Evolutionary conservation across 2,797 vertebrate genomes (phyloP), one percentile per base, ranked within the genome.

Genomic region (Bryconaethiops microstoma): DNA sequence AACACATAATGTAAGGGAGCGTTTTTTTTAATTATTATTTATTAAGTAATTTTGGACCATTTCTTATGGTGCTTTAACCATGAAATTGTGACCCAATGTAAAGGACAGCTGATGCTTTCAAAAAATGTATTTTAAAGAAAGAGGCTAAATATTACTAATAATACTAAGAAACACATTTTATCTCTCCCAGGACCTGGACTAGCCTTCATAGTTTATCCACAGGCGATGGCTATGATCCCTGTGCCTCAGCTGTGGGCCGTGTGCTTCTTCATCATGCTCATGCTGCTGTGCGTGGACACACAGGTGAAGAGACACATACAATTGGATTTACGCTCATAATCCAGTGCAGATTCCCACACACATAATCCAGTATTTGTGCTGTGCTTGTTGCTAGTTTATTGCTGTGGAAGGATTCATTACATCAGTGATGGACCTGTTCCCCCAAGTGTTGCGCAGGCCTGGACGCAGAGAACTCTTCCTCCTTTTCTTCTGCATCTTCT

Each of bases 151-250:
- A 29, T 29, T 29, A 29, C 29, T 29, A 29, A 29, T 29, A 29
- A 29, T 29, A 3, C 29, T 29, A 29, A 29, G 29, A 29, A 29
- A 3, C 29, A 29, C 29, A 29, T 29, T 29, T 29, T 29, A 29
- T 68, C 9, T 68, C 8, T 21, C 63, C 75, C 90, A 98, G 97
- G 97, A 92, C 97, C 97, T n/a, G 97, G 97, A 0, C 88, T 99
- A 89, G 97, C 45, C 82, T 96, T 84, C 16, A 82, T 86, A 74
- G 83, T 82, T 16, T 93, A 91, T 78, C 92, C 92, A 80, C 91
- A 92, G 84, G 91, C 91, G 1, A 85, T 90, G 70, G 89, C 90
- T 17, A 74, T 91, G 88, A 92, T 92, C 87, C 90, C 91, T 29
- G 16, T 89, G 0, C 88, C 91, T 48, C 89, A 91, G 74, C 69